Conservation (phyloP, 2,888 invertebrate genomes). For the Drosophila kuntzei region DNA sequence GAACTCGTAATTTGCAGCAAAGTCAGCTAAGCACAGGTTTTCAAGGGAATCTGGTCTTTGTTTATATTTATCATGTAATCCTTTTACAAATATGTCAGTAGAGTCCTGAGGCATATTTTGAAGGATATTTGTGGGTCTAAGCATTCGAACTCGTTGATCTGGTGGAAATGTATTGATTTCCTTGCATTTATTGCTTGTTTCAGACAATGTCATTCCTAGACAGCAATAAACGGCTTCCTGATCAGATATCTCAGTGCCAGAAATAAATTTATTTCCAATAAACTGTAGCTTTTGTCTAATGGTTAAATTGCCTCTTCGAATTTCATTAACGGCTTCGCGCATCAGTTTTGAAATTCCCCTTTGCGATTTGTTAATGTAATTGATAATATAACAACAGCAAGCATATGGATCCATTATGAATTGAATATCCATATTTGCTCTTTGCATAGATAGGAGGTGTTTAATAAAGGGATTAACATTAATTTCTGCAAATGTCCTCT, state of each 20-base stretch:
- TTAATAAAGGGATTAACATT: too few species aligned
- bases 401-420: constrained; percentile 16
- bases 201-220: constrained; percentile 5
- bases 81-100: constrained; percentile 19
- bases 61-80: constrained; percentile 31
- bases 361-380: constrained; percentile 20
- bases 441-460: neutral
- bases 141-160: constrained; percentile 25
- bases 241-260: constrained; percentile 9
- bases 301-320: neutral
- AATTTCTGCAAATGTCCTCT: too few species aligned
- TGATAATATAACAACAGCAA: constrained; percentile 8
- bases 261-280: constrained; percentile 12
- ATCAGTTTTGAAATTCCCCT: constrained; percentile 17
- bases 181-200: neutral
- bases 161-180: too few species aligned
- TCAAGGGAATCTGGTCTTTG: constrained; percentile 1
- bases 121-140: constrained; percentile 17
- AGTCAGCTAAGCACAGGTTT: neutral
- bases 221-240: constrained; percentile 15
- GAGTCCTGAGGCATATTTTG: constrained; percentile 14
- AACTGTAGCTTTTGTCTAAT: constrained; percentile 16
- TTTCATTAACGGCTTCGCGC: constrained; percentile 4
- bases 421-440: neutral
- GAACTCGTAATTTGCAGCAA: neutral